A percentile compares a stretch with the other conserved stretches of the same genome.
These are phyloP conservation scores for Branchipolynoe longqiensis DNA, from an alignment of 2,888 invertebrate species.

Conservation along the genomic window DNA sequence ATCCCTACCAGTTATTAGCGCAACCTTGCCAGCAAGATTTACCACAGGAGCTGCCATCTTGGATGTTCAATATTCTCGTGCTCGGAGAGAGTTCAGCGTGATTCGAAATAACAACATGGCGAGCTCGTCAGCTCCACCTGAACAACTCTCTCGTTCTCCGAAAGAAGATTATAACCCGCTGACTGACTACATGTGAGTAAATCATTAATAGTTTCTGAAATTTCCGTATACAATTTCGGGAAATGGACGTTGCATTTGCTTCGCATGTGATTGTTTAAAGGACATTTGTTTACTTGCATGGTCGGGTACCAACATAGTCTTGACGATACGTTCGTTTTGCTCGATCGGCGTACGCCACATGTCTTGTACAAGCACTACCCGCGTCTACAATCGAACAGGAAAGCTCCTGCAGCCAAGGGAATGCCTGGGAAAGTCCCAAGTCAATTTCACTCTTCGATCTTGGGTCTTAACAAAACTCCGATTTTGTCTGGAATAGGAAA, in stretches of 20 bases:
- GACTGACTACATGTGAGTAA: constrained; percentile 44
- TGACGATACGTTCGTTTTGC: no score
- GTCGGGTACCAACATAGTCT: background rate
- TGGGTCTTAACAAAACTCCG: no score
- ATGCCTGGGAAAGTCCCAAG: no score
- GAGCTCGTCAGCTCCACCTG: background rate
- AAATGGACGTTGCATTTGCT: background rate
- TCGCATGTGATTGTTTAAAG: background rate
- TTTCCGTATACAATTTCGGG: background rate
- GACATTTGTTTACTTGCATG: constrained; percentile 3
- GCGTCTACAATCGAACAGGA: no score
- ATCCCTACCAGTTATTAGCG: constrained; percentile 61
- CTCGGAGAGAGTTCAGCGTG: background rate
- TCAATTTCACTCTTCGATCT: no score
- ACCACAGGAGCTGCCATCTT: constrained; percentile 45
- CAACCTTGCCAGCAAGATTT: constrained; percentile 57
- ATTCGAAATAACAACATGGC: constrained; percentile 41
- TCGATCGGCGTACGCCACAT: no score
- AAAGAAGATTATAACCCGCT: constrained; percentile 53
- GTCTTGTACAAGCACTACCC: no score
- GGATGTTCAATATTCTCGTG: background rate
- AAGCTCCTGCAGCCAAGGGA: no score
- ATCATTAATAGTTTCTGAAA: background rate
- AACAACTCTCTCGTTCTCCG: constrained; percentile 13
- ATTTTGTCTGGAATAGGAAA: no score